Evolutionary conservation across 1,140 invertebrate genomes (phyloP), one percentile per base, ranked within the genome.

Genomic region (Bombus waltoni): DNA sequence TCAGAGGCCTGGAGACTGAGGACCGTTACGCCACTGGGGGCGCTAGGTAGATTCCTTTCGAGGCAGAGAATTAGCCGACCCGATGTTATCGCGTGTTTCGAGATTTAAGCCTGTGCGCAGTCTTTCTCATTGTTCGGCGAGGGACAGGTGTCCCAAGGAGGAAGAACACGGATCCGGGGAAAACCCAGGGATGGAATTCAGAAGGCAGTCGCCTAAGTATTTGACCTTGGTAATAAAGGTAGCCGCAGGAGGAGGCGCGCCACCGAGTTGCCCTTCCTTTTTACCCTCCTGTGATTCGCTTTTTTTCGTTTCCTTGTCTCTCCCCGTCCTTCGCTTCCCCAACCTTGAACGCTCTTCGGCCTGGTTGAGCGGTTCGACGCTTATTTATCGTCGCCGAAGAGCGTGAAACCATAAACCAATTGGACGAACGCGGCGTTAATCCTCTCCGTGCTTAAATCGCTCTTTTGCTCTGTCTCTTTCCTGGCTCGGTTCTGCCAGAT

Each of bases 341-440:
- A 57, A 10, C 22, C 25, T 72, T 22, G 25, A 25, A 65, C 44
- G 6, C 32, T 25, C n/a, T 42, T 57, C 18, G 18, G 0, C 6
- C 66, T 35, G 18, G 5, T 22, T 53, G 1, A 53, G 40, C n/a
- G 57, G 40, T 76, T 53, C 66, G 6, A 83, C 62, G 57, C n/a
- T 86, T 72, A 73, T 86, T 86, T 65, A 83, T 86, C n/a, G 73
- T 72, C 73, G 28, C 35, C n/a, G 74, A 73, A 28, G 32, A 86
- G 57, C 53, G 81, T 66, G 65, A 83, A 83, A 86, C 53, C 72
- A 72, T 86, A 78, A 86, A 86, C 47, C 80, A 86, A 86, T 86
- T 62, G 79, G 42, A 85, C 53, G 73, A 40, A 59, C 74, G 66
- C 25, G 62, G 62, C 28, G 47, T 44, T 86, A 71, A 82, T 75